A percentile compares a stretch with the other conserved stretches of the same genome.
phyloP scores from a whole-genome alignment of 2,113 vertebrate species.

The Oostethus manadensis region DNA sequence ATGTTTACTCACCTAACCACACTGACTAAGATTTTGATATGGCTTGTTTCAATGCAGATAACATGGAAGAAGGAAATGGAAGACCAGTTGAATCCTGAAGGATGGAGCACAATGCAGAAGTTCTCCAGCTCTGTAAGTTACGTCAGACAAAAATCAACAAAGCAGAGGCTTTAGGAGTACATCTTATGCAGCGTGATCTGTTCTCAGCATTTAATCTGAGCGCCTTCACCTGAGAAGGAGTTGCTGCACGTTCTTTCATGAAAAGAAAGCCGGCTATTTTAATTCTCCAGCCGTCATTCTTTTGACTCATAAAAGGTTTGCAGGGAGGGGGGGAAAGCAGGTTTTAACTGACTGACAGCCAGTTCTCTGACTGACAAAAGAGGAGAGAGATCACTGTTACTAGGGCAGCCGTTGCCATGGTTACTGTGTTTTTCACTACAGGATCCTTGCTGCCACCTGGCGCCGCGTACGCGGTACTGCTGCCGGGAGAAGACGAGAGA shows the following conservation, averaged over 20 bases:
- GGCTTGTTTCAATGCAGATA: conserved; percentile 47
- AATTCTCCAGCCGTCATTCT: neutral
- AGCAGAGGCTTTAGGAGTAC: conserved; percentile 42
- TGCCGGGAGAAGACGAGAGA: neutral
- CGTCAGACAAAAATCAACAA: conserved; percentile 25
- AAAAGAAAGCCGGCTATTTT: neutral
- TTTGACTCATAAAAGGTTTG: conserved; percentile 24
- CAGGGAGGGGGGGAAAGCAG: conserved; percentile 36
- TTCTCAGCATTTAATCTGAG: conserved; percentile 11
- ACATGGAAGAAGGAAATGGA: conserved; percentile 66
- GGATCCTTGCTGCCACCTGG: conserved; percentile 56
- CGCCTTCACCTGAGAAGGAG: neutral
- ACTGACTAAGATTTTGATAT: conserved; percentile 7
- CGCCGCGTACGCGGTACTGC: conserved; percentile 46
- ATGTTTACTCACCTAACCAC: too few species aligned
- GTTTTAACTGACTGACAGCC: conserved; percentile 67
- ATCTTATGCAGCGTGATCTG: conserved; percentile 30
- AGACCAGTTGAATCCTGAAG: conserved; percentile 61
- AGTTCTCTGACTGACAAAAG: conserved; percentile 69
- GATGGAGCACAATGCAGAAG: conserved; percentile 68
- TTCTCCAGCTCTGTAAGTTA: conserved; percentile 65
- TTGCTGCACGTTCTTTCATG: neutral
- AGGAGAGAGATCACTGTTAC: conserved; percentile 68
- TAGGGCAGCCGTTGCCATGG: conserved; percentile 70
- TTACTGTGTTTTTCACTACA: conserved; percentile 57